phyloP scores from a whole-genome alignment of 2,113 vertebrate species.

The Merops nubicus region DNA sequence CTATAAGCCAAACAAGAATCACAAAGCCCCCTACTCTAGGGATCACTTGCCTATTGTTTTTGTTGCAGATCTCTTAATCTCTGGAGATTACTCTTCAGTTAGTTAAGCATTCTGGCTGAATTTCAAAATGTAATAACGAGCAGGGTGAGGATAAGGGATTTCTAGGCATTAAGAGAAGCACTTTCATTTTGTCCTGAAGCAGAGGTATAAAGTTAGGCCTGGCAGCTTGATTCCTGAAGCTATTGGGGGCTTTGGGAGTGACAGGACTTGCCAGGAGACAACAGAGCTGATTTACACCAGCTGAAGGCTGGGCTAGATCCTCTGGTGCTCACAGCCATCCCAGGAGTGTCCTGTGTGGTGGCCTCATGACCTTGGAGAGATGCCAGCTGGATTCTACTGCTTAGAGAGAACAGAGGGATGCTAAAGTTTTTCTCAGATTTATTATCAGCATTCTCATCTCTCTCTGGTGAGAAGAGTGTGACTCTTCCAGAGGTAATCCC shows the following conservation, averaged over 20 bases:
- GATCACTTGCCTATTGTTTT: constrained; percentile 30
- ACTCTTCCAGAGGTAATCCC: constrained; percentile 11
- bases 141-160: neutral
- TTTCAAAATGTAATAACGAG: constrained; percentile 30
- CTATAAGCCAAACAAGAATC: neutral
- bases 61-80: constrained; percentile 41
- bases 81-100: constrained; percentile 34
- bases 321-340: neutral
- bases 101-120: constrained; percentile 33
- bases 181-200: constrained; percentile 18
- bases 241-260: constrained; percentile 16
- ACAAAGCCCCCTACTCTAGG: neutral
- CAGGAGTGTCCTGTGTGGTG: neutral
- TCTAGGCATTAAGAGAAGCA: constrained; percentile 2
- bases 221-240: constrained; percentile 30
- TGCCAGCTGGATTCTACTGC: neutral
- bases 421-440: constrained; percentile 26
- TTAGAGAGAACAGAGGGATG: constrained; percentile 26
- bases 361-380: constrained; percentile 5
- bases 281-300: constrained; percentile 15
- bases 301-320: neutral
- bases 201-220: neutral
- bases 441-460: constrained; percentile 29
- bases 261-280: constrained; percentile 5
- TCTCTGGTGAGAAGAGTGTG: neutral